Base-by-base conservation (phyloP, 2,888 invertebrate species). In the Eristalis intricaria region DNA sequence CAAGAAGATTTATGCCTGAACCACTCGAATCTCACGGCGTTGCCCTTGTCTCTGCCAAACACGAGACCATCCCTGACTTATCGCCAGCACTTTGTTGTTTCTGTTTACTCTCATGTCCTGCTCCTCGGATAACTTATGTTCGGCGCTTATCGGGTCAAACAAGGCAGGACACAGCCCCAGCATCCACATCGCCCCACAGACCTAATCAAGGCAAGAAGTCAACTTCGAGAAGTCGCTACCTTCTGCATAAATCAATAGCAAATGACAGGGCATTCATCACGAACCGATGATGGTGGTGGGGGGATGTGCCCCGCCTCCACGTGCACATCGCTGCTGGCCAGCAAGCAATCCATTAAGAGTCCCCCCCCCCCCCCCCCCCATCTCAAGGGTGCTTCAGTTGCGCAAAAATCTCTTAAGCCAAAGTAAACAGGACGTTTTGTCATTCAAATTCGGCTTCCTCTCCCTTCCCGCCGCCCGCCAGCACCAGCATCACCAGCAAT, bases 391-490 rank as follows among this genome's bases (percentile, higher is more conserved):
- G 50, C 50, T 50, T 19, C 26, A 15, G 15, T 60, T 60, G 15
- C 5, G 15, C 10, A 26, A 60, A 26, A 26, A 23, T 60, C 23
- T 26, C 15, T 13, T 60, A 60, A 60, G 3, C 13, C 60, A 60
- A 60, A 60, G 26, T 29, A 60, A 60, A 60, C 60, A 60, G 60
- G 60, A 26, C 23, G 26, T 60, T 60, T 29, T 60, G 60, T 26
- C 13, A 63, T 50, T 50, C n/a, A 35, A 73, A 50, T 73, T 32
- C 10, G 32, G 32, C 32, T 32, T 5, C 10, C 32, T 10, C 32
- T 8, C 10, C 5, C 2, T 3, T 32, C 32, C 4, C 0, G 5
- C 7, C 32, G 0, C 32, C 43, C 19, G 5, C 43, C 15, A 4
- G 5, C n/a, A 26, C 43, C 2, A n/a, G 4, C 43, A 50, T 22